phyloP scores from a whole-genome alignment of 2,797 vertebrate species.

The Melanotaenia trifasciata region DNA sequence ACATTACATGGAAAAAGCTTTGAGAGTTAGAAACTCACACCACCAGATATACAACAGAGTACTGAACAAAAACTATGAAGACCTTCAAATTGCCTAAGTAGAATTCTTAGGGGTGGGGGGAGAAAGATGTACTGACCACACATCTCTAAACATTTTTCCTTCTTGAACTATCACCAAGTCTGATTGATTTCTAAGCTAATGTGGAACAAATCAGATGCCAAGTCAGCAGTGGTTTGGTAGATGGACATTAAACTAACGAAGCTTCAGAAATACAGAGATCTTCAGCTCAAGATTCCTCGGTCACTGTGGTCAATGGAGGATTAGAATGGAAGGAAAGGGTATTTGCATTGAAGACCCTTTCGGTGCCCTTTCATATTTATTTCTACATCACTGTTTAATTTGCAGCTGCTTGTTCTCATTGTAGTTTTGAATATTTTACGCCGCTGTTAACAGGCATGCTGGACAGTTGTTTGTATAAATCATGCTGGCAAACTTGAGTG shows the following conservation, averaged over 20 bases:
- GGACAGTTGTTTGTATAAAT: slow-evolving; percentile 11
- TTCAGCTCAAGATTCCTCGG: slow-evolving; percentile 75
- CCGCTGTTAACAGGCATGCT: background rate
- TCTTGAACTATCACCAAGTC: slow-evolving; percentile 12
- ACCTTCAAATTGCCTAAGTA: background rate
- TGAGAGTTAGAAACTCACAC: slow-evolving; percentile 27
- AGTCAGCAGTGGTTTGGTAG: slow-evolving; percentile 49
- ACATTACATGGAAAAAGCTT: slow-evolving; percentile 30
- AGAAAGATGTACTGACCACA: background rate
- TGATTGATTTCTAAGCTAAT: slow-evolving; percentile 42
- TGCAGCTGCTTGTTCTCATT: slow-evolving; percentile 8
- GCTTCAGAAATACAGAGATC: slow-evolving; percentile 65
- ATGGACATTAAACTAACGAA: slow-evolving; percentile 61
- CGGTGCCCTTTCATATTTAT: slow-evolving; percentile 28
- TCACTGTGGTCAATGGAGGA: slow-evolving; percentile 66
- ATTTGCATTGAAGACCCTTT: slow-evolving; percentile 59
- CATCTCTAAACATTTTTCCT: slow-evolving; percentile 12
- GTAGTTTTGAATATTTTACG: background rate
- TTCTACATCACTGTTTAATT: slow-evolving; percentile 42
- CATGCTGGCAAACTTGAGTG: background rate
- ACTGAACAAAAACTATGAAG: background rate
- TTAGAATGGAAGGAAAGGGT: slow-evolving; percentile 60
- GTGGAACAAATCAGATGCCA: slow-evolving; percentile 51
- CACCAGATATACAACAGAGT: background rate
- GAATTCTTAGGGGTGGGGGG: background rate